Evolutionary conservation across 2,797 vertebrate genomes (phyloP), one percentile per base, ranked within the genome.

Genomic region (Amblyraja radiata): DNA sequence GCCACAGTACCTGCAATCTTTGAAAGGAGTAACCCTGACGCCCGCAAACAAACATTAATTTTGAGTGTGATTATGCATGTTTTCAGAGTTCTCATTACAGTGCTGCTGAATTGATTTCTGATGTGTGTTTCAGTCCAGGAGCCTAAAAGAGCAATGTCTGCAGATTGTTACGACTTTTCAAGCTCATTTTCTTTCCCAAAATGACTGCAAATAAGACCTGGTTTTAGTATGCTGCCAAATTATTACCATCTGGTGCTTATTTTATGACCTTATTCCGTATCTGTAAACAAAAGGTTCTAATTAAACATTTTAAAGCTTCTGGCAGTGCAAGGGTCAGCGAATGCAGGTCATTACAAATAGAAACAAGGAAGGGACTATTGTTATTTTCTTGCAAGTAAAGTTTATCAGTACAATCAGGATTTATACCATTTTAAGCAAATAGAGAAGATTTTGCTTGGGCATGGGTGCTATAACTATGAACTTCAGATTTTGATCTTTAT

Each of bases 261-360:
- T 88, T 88, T 65, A 88, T 36, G 63, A 88, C n/a, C 84, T 88
- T 65, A 2, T 32, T 68, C 61, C 21, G n/a, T 88, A 68, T n/a
- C 84, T 88, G 84, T 65, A 88, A 88, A 88, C 61, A 88, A 36
- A 2, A 88, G n/a, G 9, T 65, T 88, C 61, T 32, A 63, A 32
- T 88, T 68, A 68, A 84, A 65, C 61, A 7, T n/a, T 68, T 84
- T 58, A 13, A 61, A 84, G 61, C 61, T 32, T 88, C n/a, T 88
- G 61, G 84, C 84, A 88, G 32, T 1, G 8, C n/a, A 68, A n/a
- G 32, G 84, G 61, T 88, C 84, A 65, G 23, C n/a, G 65, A 36
- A 18, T n/a, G 16, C 3, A 61, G 25, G 81, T 58, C 13, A 25
- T 84, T 16, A 68, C 36, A 63, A 36, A 88, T 7, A 88, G 14